These are phyloP conservation scores for Pachypsylla venusta DNA, from an alignment of 1,140 invertebrate genomes.

Conservation along the genomic window DNA sequence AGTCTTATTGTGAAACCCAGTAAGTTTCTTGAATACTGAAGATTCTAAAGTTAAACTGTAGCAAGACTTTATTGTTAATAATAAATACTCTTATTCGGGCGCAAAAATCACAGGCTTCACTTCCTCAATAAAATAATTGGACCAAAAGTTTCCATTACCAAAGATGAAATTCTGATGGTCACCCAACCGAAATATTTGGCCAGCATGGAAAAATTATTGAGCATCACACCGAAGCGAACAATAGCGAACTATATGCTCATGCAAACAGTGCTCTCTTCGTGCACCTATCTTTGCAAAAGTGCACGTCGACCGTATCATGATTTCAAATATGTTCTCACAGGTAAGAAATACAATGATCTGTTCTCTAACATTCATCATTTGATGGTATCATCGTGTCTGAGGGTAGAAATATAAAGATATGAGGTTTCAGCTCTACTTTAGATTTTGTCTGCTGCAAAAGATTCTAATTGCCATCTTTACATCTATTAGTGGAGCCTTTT, in stretches of 20 bases:
- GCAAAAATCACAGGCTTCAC: background rate
- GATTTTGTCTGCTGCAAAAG: no score
- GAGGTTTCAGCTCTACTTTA: no score
- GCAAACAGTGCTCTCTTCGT: conserved; percentile 1
- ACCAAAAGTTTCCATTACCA: background rate
- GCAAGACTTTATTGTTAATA: no score
- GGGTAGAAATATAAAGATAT: no score
- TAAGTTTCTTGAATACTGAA: no score
- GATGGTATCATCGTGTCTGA: no score
- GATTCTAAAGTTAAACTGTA: no score
- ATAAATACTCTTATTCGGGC: no score
- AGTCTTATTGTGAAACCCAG: no score
- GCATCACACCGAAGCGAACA: background rate
- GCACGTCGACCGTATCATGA: conserved; percentile 1
- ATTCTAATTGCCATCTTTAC: no score
- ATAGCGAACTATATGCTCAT: conserved; percentile 1
- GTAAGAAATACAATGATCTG: background rate
- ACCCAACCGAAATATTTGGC: background rate
- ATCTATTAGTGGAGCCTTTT: no score
- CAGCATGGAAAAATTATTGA: background rate
- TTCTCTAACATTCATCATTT: no score
- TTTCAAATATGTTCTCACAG: conserved; percentile 8
- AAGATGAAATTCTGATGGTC: background rate
- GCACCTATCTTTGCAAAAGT: background rate
- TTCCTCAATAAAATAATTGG: background rate